These are phyloP conservation scores for Apis florea DNA, from an alignment of 1,140 invertebrate genomes.

Conservation along the genomic window DNA sequence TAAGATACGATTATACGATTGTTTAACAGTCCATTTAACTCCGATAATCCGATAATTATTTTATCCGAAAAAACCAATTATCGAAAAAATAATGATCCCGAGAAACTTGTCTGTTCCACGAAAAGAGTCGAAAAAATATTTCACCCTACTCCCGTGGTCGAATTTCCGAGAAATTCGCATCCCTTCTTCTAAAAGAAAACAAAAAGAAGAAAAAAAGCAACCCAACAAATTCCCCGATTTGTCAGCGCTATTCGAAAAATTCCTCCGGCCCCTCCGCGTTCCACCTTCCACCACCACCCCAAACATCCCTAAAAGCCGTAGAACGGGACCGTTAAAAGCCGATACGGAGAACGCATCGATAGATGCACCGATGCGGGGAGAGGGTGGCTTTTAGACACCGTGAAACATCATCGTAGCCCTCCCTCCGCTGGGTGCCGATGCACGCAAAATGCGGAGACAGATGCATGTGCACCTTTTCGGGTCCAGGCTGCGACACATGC, in stretches of 20 bases:
- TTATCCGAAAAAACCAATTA: too few relatives aligned
- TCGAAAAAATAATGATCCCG: too few relatives aligned
- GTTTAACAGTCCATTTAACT: too few relatives aligned
- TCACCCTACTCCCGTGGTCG: neutral
- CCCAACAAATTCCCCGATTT: neutral
- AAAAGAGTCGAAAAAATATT: neutral
- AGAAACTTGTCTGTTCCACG: neutral
- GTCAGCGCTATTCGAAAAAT: neutral
- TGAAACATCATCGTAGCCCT: conserved; percentile 22
- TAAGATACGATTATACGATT: neutral
- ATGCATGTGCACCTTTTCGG: conserved; percentile 64
- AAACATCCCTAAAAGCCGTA: conserved; percentile 3
- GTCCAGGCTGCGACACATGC: conserved; percentile 52
- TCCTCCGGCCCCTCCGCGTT: neutral
- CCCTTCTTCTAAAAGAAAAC: too few relatives aligned
- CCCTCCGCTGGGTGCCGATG: conserved; percentile 57
- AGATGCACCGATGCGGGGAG: conserved; percentile 15
- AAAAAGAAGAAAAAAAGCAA: neutral
- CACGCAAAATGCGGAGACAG: conserved; percentile 61
- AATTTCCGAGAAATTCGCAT: neutral
- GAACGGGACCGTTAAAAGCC: conserved; percentile 55
- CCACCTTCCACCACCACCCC: neutral
- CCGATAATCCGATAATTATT: too few relatives aligned
- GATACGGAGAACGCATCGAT: conserved; percentile 50
- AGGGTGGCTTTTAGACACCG: conserved; percentile 47